Base-by-base conservation (phyloP, 2,888 invertebrate species). In the Dolichomitus sp. region DNA sequence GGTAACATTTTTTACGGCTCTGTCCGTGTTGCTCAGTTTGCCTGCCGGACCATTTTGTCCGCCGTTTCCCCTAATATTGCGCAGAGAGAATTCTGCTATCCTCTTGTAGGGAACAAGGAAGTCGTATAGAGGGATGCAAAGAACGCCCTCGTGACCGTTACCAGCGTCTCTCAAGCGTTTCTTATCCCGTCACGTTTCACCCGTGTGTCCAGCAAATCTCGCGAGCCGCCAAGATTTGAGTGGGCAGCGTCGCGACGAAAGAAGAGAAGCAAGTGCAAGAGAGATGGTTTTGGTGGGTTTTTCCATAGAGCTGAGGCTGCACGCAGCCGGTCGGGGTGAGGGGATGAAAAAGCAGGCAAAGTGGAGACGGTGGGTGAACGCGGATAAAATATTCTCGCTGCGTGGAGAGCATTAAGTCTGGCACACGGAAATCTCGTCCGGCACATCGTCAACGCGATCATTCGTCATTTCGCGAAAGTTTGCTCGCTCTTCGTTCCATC, bases 131-230 rank as follows among this genome's bases (percentile, higher is more conserved):
- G 40, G 50, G 72, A 83, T 83, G 83, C 83, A 83, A 76, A 83
- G 72, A 42, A 68, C 66, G 2, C 37, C 37, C 37, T 48, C 61
- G 75, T 68, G 59, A 74, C 61, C 72, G 17, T 73, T 69, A 50
- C 45, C 7, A 48, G 42, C 27, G 40, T 57, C 52, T 48, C 69
- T 73, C 73, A 63, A 61, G 48, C 80, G 57, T 85, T 83, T 73
- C 81, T 79, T 81, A 87, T 86, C 87, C 85, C 81, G 83, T 88
- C 88, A 88, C 87, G 88, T 87, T 73, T 84, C 65, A 73, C 78
- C 86, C 86, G 85, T 87, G 84, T 85, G 88, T 88, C 88, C 88
- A 85, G 86, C 85, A 88, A 88, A 88, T 88, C 87, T 88, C 87
- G 80, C 84, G 83, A 86, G 85, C 85, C 84, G 76, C 77, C 80